These are phyloP conservation scores for Eupristina koningsbergeri DNA, from an alignment of 1,140 invertebrate species.

Conservation along the genomic window DNA sequence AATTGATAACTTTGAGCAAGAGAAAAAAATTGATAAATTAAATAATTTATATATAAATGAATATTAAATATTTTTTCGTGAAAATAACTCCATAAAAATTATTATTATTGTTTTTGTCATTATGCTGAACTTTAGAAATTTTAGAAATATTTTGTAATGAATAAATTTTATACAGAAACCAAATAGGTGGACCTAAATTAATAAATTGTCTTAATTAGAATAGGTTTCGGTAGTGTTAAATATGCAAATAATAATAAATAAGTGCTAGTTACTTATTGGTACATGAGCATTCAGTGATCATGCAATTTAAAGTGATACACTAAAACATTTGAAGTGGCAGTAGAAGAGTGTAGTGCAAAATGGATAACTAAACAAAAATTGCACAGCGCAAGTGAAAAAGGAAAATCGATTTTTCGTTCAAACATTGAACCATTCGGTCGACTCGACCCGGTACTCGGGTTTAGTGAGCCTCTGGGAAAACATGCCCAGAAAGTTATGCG, in stretches of 20 bases:
- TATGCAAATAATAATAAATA: neutral
- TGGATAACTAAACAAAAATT: neutral
- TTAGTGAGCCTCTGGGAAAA: constrained; percentile 3
- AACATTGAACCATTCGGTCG: neutral
- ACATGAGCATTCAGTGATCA: neutral
- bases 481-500: neutral
- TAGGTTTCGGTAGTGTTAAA: neutral
- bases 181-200: too few species aligned
- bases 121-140: too few species aligned
- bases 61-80: too few species aligned
- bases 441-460: neutral
- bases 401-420: neutral
- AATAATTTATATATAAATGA: too few species aligned
- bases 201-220: neutral
- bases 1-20: too few species aligned
- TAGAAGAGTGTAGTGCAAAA: neutral
- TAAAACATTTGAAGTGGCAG: neutral
- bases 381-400: neutral
- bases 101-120: too few species aligned
- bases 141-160: too few species aligned
- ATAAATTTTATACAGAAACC: too few species aligned
- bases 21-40: too few species aligned
- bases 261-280: neutral
- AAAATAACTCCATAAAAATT: too few species aligned
- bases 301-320: neutral